These are phyloP conservation scores for Propithecus perrieri DNA, from an alignment of 2,797 vertebrate genomes.

Conservation along the genomic window DNA sequence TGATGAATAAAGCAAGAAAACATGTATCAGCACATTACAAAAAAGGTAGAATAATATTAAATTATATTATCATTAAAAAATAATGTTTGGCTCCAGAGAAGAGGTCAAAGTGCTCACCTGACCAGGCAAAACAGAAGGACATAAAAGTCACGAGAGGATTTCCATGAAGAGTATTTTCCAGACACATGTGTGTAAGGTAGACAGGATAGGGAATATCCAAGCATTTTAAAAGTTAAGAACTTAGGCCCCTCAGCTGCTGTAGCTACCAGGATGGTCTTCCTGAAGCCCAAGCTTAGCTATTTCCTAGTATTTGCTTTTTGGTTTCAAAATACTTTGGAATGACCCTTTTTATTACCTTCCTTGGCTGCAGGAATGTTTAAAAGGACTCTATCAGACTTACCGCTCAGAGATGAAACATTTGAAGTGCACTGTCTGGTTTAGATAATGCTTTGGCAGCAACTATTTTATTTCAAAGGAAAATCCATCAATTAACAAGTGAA, in stretches of 20 bases:
- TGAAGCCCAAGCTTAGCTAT: background rate
- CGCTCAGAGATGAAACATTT: slow-evolving; percentile 52
- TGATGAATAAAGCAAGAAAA: background rate
- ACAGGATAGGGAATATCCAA: background rate
- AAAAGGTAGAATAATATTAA: background rate
- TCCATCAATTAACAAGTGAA: slow-evolving; percentile 74
- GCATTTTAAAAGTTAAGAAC: background rate
- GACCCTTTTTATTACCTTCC: slow-evolving; percentile 34
- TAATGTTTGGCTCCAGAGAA: background rate
- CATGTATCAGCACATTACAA: background rate
- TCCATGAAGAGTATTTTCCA: background rate
- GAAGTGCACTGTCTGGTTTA: slow-evolving; percentile 62
- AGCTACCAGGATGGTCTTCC: background rate
- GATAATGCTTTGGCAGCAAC: slow-evolving; percentile 64
- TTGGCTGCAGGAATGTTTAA: slow-evolving; percentile 43
- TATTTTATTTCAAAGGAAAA: slow-evolving; percentile 74
- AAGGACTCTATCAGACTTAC: slow-evolving; percentile 27
- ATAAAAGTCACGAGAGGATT: background rate
- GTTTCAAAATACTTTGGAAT: slow-evolving; percentile 19
- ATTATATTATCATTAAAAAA: background rate
- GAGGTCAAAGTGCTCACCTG: background rate
- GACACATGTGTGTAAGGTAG: background rate
- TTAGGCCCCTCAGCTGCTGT: background rate
- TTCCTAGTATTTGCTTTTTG: background rate
- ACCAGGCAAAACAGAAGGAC: background rate